Percentiles rank a stretch among this genome's conserved stretches.
Conservation (phyloP, 2,797 vertebrate species). For the Paramormyrops hopkinsi region DNA sequence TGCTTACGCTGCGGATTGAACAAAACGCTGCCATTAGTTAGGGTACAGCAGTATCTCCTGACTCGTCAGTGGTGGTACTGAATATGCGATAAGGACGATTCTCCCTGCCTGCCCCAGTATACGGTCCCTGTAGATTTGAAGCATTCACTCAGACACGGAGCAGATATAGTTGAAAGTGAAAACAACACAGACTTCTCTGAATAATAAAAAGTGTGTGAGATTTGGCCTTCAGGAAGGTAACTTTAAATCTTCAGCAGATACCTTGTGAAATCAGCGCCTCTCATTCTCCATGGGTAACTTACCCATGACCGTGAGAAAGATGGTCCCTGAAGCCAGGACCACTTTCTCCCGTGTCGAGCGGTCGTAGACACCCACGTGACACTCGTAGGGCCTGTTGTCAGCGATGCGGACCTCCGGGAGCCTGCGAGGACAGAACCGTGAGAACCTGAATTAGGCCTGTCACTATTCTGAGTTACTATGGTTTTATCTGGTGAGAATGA, state of each 20-base stretch:
- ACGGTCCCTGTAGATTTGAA: background rate
- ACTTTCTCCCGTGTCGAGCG: slow-evolving; percentile 75
- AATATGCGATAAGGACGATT: background rate
- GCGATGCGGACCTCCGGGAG: slow-evolving; percentile 86
- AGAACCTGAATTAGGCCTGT: background rate
- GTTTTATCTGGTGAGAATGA: background rate
- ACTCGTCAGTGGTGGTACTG: background rate
- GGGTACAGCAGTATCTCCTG: background rate
- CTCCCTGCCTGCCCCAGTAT: background rate
- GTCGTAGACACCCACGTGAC: slow-evolving; percentile 88
- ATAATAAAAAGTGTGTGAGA: background rate
- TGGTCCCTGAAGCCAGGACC: slow-evolving; percentile 79
- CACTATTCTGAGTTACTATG: background rate
- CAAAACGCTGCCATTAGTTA: background rate
- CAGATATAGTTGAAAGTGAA: background rate
- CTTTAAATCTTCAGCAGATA: background rate
- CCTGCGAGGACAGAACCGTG: slow-evolving; percentile 50
- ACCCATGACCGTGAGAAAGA: slow-evolving; percentile 85
- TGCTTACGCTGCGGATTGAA: background rate
- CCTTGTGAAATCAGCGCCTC: background rate
- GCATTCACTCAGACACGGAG: background rate
- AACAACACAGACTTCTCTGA: background rate
- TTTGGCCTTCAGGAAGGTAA: background rate
- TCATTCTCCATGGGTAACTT: slow-evolving; percentile 37
- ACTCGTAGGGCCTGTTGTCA: slow-evolving; percentile 85